These are phyloP conservation scores for Tenthredo notha DNA, from an alignment of 2,888 invertebrate genomes.

Conservation along the genomic window DNA sequence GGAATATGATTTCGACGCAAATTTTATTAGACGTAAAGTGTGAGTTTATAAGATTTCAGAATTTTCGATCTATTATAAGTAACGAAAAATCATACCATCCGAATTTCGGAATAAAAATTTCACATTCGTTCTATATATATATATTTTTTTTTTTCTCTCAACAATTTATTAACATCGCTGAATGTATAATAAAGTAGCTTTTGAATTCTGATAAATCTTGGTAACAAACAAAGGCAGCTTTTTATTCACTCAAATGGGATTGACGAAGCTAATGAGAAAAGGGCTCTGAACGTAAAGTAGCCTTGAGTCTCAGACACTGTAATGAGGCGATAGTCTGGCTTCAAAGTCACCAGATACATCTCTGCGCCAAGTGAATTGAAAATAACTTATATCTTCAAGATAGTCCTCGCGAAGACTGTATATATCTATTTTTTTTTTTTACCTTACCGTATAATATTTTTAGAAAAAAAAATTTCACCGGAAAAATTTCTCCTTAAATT, in stretches of 20 bases:
- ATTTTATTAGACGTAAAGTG: neutral
- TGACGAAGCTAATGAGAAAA: constrained; percentile 42
- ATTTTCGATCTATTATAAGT: neutral
- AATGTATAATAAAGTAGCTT: neutral
- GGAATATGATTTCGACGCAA: neutral
- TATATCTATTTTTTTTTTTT: neutral
- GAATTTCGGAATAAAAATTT: no score
- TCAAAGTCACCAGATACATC: constrained; percentile 12
- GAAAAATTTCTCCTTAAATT: neutral
- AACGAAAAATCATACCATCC: no score
- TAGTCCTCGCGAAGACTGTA: neutral
- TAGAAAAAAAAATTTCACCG: neutral
- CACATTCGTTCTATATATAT: neutral
- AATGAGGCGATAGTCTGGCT: constrained; percentile 47
- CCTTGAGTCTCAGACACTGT: constrained; percentile 36
- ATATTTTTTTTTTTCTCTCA: neutral
- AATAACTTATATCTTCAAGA: neutral
- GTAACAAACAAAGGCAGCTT: neutral
- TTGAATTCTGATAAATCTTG: constrained; percentile 4
- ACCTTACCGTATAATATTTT: no score
- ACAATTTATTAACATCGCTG: neutral
- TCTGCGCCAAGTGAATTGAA: neutral
- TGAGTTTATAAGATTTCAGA: neutral
- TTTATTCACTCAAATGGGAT: constrained; percentile 15
- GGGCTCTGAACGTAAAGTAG: constrained; percentile 4